phyloP scores from a whole-genome alignment of 2,888 invertebrate genomes.

The Tuberolachnus salignus region DNA sequence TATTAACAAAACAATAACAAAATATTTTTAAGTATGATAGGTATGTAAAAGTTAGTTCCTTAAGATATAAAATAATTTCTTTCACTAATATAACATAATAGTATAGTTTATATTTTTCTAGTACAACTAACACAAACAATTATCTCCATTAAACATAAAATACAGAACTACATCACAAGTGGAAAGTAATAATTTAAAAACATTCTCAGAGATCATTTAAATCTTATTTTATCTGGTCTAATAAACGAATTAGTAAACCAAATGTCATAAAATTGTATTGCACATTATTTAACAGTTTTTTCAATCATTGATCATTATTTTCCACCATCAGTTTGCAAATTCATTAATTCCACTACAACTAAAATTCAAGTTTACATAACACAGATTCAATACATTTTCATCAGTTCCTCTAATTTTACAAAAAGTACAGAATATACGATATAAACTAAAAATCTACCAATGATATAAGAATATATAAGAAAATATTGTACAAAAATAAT shows the following conservation, averaged over 20 bases:
- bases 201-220: slow-evolving; percentile 8
- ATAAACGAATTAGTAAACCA: background rate
- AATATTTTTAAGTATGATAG: background rate
- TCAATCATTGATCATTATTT: slow-evolving; percentile 2
- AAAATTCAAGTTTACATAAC: too few relatives aligned
- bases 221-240: background rate
- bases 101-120: too few relatives aligned
- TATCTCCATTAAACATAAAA: background rate
- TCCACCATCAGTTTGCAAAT: background rate
- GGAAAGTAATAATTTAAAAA: slow-evolving; percentile 10
- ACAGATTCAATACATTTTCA: background rate
- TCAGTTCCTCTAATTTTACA: background rate
- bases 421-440: background rate
- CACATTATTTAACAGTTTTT: slow-evolving; percentile 16
- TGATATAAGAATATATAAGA: background rate
- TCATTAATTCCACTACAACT: too few relatives aligned
- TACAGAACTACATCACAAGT: background rate
- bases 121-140: background rate
- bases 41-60: background rate
- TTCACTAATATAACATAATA: background rate
- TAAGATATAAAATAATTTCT: background rate
- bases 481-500: slow-evolving; percentile 12
- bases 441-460: background rate
- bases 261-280: slow-evolving; percentile 19
- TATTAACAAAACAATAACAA: slow-evolving; percentile 9